phyloP scores from a whole-genome alignment of 2,888 invertebrate genomes.

The Cheilosia impressa region DNA sequence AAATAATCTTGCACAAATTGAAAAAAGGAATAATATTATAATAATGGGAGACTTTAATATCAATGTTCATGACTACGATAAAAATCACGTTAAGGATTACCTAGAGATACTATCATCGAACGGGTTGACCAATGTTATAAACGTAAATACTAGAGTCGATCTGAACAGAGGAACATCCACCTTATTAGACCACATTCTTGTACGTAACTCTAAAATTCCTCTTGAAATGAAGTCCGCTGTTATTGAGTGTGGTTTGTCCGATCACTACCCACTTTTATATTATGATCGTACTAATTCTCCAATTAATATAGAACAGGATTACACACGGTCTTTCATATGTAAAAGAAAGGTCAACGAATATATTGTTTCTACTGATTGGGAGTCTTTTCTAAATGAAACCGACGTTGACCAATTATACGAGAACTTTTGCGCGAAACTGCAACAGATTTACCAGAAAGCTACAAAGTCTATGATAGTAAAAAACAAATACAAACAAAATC shows the following conservation, averaged over 20 bases:
- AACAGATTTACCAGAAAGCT: conserved; percentile 10
- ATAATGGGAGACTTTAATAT: too few relatives aligned
- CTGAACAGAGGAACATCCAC: conserved; percentile 4
- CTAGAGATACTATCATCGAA: not conserved
- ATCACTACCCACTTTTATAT: conserved; percentile 8
- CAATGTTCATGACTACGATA: not conserved
- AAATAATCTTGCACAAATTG: conserved; percentile 7
- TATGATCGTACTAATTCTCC: not conserved
- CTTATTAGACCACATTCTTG: conserved; percentile 2
- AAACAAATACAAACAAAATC: conserved; percentile 2
- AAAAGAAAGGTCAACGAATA: not conserved
- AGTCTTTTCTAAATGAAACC: not conserved
- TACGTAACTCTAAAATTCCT: conserved; percentile 6
- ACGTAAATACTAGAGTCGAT: conserved; percentile 3
- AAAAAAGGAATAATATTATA: too few relatives aligned
- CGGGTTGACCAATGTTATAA: conserved; percentile 11
- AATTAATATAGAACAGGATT: not conserved
- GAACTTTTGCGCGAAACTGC: not conserved
- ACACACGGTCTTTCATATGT: not conserved
- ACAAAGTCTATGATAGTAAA: not conserved
- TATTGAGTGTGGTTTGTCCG: not conserved
- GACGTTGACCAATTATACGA: not conserved
- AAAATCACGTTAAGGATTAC: conserved; percentile 6
- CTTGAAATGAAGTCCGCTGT: not conserved
- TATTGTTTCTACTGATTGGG: not conserved